Evolutionary conservation across 2,113 vertebrate genomes (phyloP).

Genomic region (Cynopterus brachyotis): DNA sequence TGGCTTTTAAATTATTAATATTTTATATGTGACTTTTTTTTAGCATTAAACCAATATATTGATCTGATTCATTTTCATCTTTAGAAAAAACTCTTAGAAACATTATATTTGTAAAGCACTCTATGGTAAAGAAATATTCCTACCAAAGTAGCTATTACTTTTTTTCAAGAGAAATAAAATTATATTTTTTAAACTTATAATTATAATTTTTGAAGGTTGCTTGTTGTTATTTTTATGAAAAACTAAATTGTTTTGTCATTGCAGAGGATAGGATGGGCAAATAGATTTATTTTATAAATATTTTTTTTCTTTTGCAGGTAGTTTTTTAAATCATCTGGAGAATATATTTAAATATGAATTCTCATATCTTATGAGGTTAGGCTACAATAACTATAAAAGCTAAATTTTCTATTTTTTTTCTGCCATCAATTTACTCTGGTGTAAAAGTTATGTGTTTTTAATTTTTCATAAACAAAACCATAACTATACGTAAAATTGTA

Average conservation of each 20-base stretch:
- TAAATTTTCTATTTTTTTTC: not conserved
- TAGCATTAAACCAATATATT: not conserved
- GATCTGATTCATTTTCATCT: constrained; percentile 1
- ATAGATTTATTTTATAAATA: not conserved
- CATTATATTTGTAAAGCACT: constrained; percentile 3
- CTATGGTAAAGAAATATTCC: not conserved
- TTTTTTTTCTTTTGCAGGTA: not conserved
- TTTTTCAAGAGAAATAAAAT: not conserved
- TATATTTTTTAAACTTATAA: not conserved
- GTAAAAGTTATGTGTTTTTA: not conserved
- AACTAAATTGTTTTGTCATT: not conserved
- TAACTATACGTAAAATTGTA: not conserved
- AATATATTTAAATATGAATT: not conserved
- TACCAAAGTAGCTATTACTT: not conserved
- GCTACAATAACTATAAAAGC: not conserved
- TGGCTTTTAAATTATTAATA: constrained; percentile 38
- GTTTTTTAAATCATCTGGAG: not conserved
- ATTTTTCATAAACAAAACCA: not conserved
- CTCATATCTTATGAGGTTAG: not conserved
- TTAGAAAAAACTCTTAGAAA: constrained; percentile 19
- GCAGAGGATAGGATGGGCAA: not conserved
- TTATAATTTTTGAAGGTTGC: not conserved
- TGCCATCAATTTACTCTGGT: not conserved
- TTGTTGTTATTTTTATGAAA: constrained; percentile 8
- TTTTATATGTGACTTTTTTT: constrained; percentile 29